These are phyloP conservation scores for Cosmia trapezina DNA, from an alignment of 2,888 invertebrate genomes.

Conservation along the genomic window DNA sequence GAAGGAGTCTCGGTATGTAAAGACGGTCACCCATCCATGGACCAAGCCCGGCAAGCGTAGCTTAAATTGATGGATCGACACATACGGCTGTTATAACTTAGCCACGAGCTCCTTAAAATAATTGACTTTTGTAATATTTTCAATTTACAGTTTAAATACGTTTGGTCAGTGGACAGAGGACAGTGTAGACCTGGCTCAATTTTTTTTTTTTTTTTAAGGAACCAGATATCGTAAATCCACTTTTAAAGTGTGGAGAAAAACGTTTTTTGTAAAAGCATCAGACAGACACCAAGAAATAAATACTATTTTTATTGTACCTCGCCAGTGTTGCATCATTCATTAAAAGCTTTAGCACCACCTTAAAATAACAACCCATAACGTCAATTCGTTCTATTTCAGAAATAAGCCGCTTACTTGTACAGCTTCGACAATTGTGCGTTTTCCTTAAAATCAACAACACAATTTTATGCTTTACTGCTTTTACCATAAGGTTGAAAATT, in stretches of 20 bases:
- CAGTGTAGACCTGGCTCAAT: no score
- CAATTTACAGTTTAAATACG: background rate
- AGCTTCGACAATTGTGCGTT: slow-evolving; percentile 26
- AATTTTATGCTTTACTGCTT: background rate
- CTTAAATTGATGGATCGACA: no score
- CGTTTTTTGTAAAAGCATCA: background rate
- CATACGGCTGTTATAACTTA: no score
- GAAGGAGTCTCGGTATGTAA: no score
- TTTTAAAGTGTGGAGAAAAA: background rate
- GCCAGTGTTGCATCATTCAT: background rate
- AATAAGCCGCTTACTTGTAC: slow-evolving; percentile 61
- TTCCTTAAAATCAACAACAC: slow-evolving; percentile 1
- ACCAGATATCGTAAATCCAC: background rate
- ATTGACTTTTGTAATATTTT: no score
- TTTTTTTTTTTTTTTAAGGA: no score
- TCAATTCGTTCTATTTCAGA: slow-evolving; percentile 53
- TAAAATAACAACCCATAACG: slow-evolving; percentile 58
- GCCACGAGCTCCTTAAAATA: no score
- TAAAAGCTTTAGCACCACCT: slow-evolving; percentile 24
- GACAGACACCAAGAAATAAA: background rate
- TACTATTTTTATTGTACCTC: background rate
- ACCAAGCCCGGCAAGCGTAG: no score
- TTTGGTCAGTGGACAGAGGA: no score
- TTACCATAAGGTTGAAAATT: slow-evolving; percentile 17
- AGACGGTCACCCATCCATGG: no score